Conservation (phyloP, 2,888 invertebrate genomes). For the Mythimna ferrago region DNA sequence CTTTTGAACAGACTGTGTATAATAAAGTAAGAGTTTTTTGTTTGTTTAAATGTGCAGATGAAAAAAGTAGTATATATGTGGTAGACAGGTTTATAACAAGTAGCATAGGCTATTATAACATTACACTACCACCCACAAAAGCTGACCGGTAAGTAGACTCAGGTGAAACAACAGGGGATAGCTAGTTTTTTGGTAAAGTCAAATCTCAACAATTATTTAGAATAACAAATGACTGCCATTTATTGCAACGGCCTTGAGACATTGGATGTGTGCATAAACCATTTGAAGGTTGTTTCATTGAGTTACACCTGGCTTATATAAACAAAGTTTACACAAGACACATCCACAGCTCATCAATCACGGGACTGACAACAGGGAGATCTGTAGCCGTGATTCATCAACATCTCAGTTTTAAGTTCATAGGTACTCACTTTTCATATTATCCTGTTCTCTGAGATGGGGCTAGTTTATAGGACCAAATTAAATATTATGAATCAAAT, state of each 20-base stretch:
- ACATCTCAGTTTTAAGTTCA: not conserved
- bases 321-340: conserved; percentile 18
- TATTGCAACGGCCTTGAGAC: not conserved
- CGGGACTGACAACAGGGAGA: not conserved
- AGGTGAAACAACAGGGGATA: no score
- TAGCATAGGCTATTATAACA: no score
- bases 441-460: not conserved
- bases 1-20: no score
- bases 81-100: no score
- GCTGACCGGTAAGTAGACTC: no score
- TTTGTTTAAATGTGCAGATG: not conserved
- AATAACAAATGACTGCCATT: not conserved
- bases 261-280: conserved; percentile 1
- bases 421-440: not conserved
- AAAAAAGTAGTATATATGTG: no score
- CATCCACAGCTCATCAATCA: conserved; percentile 14
- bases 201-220: not conserved
- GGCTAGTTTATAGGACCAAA: not conserved
- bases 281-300: conserved; percentile 24
- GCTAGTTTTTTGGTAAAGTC: not conserved
- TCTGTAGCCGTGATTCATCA: conserved; percentile 2
- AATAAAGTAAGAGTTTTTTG: not conserved
- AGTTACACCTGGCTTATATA: conserved; percentile 24
- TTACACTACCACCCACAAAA: no score
- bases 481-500: conserved; percentile 3